Base-by-base conservation (phyloP, 1,140 invertebrate species). In the Manduca sexta region DNA sequence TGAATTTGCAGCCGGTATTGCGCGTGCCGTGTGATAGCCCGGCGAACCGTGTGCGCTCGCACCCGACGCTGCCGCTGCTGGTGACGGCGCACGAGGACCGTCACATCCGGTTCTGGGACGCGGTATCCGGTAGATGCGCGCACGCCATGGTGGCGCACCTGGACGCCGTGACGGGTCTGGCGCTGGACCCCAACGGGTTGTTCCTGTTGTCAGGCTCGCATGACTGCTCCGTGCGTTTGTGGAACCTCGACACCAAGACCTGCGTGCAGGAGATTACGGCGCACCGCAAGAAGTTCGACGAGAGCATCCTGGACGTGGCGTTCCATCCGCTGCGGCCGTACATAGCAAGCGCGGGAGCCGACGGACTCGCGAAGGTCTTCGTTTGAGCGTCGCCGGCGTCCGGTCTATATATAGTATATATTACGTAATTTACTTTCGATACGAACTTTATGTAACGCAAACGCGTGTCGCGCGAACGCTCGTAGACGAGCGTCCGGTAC, bases 241-340 rank as follows among this genome's bases (percentile, higher is more conserved):
- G 98, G 98, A 97, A 99, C 89, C 92, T 99, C 86, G 98, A 99
- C 87, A 98, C 95, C 88, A 97, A 97, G 86, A 98, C 96, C 45
- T 99, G 98, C 89, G 95, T 99, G 61, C 97, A 99, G 88, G 98
- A 99, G 87, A 99, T 99, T 73, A 99, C 98, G 34, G 97, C 97
- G 56, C 98, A 99, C 89, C 92, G 98, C 56, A 99, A 99, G 87
- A 99, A 99, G 88, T 98, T 98, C 88, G 98, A 99, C 86, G 98
- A 99, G 88, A 96, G 97, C 74, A 99, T 99, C 87, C 92, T 98
- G 75, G 97, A 98, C 86, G 98, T 99, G 52, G 97, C 98, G 72
- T 99, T 99, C 90, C 98, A 99, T 90, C 97, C 98, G 66, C 93
- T 96, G 59, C 95, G 97, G 87, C 96, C 97, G 51, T 98, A 97